Evolutionary conservation across 2,797 vertebrate species (phyloP), one percentile per base, ranked within the genome.

Genomic region (Ciconia nigra): DNA sequence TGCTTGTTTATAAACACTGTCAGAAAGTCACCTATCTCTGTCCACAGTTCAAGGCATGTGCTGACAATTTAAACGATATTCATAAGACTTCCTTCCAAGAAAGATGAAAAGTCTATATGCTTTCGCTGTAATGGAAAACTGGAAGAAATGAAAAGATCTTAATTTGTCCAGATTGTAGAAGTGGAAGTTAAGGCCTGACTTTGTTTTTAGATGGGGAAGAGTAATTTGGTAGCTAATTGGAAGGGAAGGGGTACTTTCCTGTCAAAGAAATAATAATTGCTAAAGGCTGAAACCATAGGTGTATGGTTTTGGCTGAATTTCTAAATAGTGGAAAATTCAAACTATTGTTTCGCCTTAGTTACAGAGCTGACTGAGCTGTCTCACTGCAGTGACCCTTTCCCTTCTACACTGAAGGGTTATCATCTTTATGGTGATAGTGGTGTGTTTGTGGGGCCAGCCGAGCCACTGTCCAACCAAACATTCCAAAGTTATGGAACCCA

Each of bases 391-490:
- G 9, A 47, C 15, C 5, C 15, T 55, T 25, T 41, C 25, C 11
- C 4, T 73, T 76, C 41, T 9, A 1, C 29, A 11, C 11, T 4
- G 52, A 35, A n/a, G 54, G 21, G 9, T 42, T 33, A 2, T 31
- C 22, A 7, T 31, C 12, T 1, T 11, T 4, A 8, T 25, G 71
- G 33, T 72, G 42, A 6, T 5, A 4, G 1, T 3, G 13, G 7
- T 42, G 21, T 12, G 1, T 66, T 59, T 52, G 58, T 46, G 47
- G 57, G 37, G n/a, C 21, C 57, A 19, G 0, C 2, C 26, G 41
- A 82, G 25, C 26, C 35, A 4, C 17, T 31, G 7, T 4, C 33
- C 67, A n/a, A 9, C 63, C 29, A 63, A 92, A 37, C 5, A 20
- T 31, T n/a, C n/a, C 9, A 5, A 19, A 51, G 5, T 14, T 41